These are phyloP conservation scores for Upupa epops DNA, from an alignment of 2,113 vertebrate species.

Conservation along the genomic window DNA sequence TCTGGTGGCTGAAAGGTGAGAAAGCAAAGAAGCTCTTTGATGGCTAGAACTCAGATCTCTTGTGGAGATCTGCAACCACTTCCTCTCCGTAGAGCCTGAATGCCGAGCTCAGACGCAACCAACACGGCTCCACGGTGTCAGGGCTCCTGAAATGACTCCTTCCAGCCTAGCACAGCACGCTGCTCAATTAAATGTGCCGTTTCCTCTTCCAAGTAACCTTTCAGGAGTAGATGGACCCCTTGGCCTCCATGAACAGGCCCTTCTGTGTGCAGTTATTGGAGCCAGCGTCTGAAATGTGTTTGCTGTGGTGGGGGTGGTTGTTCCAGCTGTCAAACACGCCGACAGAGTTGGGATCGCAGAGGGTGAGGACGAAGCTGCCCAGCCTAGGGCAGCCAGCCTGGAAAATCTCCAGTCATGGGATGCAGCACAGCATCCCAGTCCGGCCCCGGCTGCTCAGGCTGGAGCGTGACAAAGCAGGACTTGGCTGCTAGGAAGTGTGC, in stretches of 20 bases:
- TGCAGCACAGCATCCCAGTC: not conserved
- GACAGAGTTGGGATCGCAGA: not conserved
- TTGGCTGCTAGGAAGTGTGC: not conserved
- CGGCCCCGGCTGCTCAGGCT: not conserved
- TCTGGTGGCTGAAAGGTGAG: not conserved
- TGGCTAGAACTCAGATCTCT: not conserved
- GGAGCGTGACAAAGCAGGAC: not conserved
- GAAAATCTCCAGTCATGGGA: not conserved
- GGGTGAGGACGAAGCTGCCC: not conserved
- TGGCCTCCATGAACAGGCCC: not conserved
- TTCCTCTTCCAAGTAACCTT: not conserved
- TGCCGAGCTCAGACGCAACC: not conserved
- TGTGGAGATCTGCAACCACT: not conserved
- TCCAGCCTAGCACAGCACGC: not conserved
- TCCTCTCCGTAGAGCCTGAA: not conserved
- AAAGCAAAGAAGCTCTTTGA: not conserved
- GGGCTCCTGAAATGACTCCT: not conserved
- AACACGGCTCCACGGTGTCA: not conserved
- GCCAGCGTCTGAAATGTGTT: not conserved
- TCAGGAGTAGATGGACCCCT: not conserved
- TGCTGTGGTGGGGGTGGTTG: not conserved
- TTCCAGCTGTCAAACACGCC: not conserved
- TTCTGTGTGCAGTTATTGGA: not conserved
- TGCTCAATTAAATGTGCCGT: not conserved
- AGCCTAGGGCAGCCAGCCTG: not conserved